Percentiles rank a stretch among this genome's conserved stretches.
phyloP scores from a whole-genome alignment of 2,113 vertebrate species.

The Platysternon megacephalum region DNA sequence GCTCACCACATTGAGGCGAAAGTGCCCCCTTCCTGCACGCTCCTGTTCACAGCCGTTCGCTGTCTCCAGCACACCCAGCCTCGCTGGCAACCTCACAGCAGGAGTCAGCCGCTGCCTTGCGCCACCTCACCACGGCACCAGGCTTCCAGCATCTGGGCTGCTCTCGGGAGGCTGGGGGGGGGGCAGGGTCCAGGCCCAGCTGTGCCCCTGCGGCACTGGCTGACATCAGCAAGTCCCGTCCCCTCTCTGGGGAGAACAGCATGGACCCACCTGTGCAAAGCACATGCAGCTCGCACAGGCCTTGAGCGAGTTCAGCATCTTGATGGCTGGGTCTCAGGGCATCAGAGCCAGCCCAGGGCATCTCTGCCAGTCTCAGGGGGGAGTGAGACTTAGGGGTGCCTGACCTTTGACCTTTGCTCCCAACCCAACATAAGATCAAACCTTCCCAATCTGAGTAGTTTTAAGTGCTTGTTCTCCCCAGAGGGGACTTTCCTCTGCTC shows the following conservation, averaged over 20 bases:
- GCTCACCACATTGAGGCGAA: constrained; percentile 54
- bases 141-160: not conserved
- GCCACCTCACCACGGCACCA: not conserved
- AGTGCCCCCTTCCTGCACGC: constrained; percentile 29
- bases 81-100: not conserved
- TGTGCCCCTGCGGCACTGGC: not conserved
- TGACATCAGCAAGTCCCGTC: too few species aligned
- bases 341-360: not conserved
- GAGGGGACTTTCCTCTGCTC: not conserved
- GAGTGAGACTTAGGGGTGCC: not conserved
- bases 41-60: not conserved
- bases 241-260: not conserved
- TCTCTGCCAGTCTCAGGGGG: not conserved
- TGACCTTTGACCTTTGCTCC: not conserved
- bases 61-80: not conserved
- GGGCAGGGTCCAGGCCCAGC: not conserved
- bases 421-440: not conserved
- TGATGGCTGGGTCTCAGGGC: too few species aligned
- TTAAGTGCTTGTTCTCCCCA: not conserved
- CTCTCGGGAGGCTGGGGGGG: not conserved
- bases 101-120: not conserved
- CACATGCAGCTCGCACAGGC: not conserved
- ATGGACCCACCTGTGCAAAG: not conserved
- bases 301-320: not conserved
- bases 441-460: not conserved